A percentile compares a stretch with the other conserved stretches of the same genome.
These are phyloP conservation scores for Eunapius fragilis DNA, from an alignment of 37 sponge, comb jelly and placozoan species.

Conservation along the genomic window DNA sequence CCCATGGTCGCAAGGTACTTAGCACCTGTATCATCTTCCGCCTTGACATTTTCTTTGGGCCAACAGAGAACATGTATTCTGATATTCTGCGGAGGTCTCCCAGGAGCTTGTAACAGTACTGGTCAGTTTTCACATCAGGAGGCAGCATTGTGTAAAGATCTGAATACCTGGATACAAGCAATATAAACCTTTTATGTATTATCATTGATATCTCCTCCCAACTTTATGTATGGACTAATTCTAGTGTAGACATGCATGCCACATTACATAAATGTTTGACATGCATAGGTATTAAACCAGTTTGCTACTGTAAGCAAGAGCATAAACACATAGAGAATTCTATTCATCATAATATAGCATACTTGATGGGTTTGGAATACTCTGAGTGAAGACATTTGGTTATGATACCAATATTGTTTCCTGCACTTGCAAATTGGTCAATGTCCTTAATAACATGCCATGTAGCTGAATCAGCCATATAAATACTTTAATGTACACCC, in stretches of 20 bases:
- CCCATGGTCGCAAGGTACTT: constrained; percentile 64
- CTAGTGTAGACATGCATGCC: no score
- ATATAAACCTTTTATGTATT: neutral
- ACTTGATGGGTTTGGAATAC: no score
- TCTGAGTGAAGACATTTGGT: no score
- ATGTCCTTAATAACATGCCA: no score
- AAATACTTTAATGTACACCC: neutral
- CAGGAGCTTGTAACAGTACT: constrained; percentile 39
- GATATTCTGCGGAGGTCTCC: neutral
- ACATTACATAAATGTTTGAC: no score
- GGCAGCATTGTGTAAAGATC: constrained; percentile 25
- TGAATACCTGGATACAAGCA: constrained; percentile 1
- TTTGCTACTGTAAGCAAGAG: no score
- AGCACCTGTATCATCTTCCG: constrained; percentile 51
- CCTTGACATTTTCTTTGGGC: constrained; percentile 57
- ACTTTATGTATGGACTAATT: no score
- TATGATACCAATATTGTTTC: no score
- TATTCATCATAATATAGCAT: neutral
- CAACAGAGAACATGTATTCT: constrained; percentile 37
- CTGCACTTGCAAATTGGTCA: no score
- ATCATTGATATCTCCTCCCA: no score
- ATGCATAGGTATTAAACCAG: no score
- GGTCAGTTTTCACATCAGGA: constrained; percentile 8
- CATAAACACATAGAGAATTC: no score
- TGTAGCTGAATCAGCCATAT: neutral